phyloP scores from a whole-genome alignment of 2,888 invertebrate genomes.

The Erannis defoliaria region DNA sequence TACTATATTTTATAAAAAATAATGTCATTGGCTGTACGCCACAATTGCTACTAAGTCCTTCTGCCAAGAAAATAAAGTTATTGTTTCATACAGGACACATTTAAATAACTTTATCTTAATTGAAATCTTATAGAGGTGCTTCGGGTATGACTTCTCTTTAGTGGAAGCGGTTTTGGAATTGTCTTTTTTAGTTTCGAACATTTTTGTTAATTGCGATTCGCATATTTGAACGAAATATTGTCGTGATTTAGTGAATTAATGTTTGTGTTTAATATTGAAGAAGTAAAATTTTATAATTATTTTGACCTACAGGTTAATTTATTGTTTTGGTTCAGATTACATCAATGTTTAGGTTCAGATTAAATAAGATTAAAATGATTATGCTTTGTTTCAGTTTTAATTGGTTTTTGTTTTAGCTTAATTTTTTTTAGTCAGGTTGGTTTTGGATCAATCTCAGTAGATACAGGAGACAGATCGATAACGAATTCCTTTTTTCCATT shows the following conservation, averaged over 20 bases:
- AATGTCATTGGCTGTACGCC: conserved; percentile 29
- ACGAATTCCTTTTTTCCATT: too few species aligned
- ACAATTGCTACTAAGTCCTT: conserved; percentile 40
- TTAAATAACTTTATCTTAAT: conserved; percentile 72
- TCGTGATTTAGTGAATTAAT: too few species aligned
- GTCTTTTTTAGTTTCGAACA: neutral
- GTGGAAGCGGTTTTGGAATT: conserved; percentile 25
- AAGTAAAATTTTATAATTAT: neutral
- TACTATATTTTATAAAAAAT: neutral
- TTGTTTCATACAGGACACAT: conserved; percentile 68
- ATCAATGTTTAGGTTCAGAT: too few species aligned
- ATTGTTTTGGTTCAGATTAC: too few species aligned
- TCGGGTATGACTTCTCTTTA: conserved; percentile 44
- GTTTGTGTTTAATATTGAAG: neutral
- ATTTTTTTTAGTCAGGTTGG: too few species aligned
- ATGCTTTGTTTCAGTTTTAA: too few species aligned
- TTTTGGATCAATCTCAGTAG: too few species aligned
- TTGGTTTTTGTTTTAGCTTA: too few species aligned
- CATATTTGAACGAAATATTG: too few species aligned
- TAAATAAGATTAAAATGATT: too few species aligned
- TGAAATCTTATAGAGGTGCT: conserved; percentile 61
- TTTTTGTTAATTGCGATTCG: neutral
- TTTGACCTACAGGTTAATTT: too few species aligned
- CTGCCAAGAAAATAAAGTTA: conserved; percentile 72
- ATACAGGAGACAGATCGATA: too few species aligned